Percentiles rank a stretch among this genome's conserved stretches.
phyloP scores from a whole-genome alignment of 2,888 invertebrate genomes.

The Hypercompe scribonia region DNA sequence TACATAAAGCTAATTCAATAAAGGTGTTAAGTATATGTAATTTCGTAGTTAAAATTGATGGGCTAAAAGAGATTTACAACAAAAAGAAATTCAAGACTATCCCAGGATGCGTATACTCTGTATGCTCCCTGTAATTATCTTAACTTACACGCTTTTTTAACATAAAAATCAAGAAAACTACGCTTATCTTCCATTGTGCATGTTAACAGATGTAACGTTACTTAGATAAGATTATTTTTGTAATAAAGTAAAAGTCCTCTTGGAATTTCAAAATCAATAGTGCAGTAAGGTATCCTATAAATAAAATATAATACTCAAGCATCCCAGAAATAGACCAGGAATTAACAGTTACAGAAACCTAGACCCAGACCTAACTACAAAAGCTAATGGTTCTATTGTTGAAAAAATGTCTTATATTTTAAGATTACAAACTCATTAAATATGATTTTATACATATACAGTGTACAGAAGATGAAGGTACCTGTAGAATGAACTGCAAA shows the following conservation, averaged over 20 bases:
- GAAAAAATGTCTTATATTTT: background rate
- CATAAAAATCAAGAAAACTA: background rate
- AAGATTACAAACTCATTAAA: background rate
- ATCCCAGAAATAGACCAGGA: background rate
- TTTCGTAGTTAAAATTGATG: no score
- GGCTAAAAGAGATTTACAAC: background rate
- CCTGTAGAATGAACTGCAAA: background rate
- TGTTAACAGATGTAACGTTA: no score
- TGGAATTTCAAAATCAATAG: no score
- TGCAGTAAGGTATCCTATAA: background rate
- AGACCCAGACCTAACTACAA: background rate
- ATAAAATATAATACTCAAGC: background rate
- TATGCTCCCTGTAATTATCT: background rate
- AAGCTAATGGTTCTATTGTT: background rate
- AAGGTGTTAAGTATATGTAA: background rate
- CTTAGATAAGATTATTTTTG: no score
- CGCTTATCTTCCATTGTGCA: no score
- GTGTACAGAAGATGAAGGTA: background rate
- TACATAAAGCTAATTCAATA: background rate
- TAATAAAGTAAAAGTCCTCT: no score
- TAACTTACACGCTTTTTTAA: background rate
- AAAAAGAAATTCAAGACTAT: background rate
- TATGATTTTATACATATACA: background rate
- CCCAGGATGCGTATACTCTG: no score
- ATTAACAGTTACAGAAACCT: background rate